Conservation (phyloP, 2,113 vertebrate genomes). For the Macaca mulatta region DNA sequence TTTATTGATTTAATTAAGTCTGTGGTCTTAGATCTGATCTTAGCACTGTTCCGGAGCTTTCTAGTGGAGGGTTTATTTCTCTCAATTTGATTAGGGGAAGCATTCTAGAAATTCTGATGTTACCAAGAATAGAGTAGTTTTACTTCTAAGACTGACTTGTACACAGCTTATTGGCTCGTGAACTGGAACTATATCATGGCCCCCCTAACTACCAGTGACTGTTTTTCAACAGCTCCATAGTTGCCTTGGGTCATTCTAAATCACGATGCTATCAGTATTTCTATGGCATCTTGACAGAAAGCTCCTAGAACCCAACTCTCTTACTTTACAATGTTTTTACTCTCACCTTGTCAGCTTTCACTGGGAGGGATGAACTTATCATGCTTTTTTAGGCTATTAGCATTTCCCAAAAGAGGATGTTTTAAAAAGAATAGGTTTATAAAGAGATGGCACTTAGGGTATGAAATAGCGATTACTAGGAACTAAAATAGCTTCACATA, state of each 20-base stretch:
- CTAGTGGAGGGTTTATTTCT: neutral
- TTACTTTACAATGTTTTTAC: neutral
- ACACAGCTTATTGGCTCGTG: neutral
- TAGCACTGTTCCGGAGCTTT: constrained; percentile 1
- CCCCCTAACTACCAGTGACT: neutral
- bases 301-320: neutral
- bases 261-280: neutral
- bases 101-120: neutral
- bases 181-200: neutral
- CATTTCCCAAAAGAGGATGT: neutral
- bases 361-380: neutral
- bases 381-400: constrained; percentile 6
- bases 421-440: neutral
- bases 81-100: neutral
- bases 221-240: neutral
- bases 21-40: constrained; percentile 40
- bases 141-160: neutral
- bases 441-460: neutral
- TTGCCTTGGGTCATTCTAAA: neutral
- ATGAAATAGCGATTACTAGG: neutral
- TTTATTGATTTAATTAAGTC: constrained; percentile 71
- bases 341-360: neutral
- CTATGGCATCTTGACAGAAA: neutral
- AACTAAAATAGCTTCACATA: neutral
- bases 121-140: neutral